Conservation (phyloP, 2,888 invertebrate genomes). For the Sarcophaga caerulescens region DNA sequence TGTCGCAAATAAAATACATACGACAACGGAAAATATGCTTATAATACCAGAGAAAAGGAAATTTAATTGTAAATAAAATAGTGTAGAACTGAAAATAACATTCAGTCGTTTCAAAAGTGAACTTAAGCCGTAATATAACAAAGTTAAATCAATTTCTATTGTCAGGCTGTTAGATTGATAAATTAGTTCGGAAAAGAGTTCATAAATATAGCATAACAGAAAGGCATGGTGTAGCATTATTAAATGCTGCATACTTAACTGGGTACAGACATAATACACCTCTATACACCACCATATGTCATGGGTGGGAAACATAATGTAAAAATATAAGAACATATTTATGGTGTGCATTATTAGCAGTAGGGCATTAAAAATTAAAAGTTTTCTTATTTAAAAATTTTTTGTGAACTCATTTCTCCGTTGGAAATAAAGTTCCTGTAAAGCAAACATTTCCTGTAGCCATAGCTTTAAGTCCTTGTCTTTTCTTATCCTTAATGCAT, state of each 20-base stretch:
- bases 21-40: not conserved
- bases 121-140: not conserved
- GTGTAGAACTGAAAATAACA: not conserved
- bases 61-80: slow-evolving; percentile 7
- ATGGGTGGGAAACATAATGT: fast-evolving
- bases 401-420: not conserved
- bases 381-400: not conserved
- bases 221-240: slow-evolving; percentile 23
- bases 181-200: slow-evolving; percentile 8
- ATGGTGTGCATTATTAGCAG: not conserved
- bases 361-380: not conserved
- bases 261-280: not conserved
- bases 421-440: not conserved
- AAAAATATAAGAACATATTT: not conserved
- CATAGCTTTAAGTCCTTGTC: not conserved
- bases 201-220: not conserved
- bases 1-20: not conserved
- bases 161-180: not conserved
- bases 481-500: not conserved
- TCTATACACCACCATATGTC: not conserved
- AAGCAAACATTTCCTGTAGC: not conserved
- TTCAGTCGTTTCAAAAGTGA: not conserved
- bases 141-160: not conserved
- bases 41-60: slow-evolving; percentile 17
- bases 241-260: slow-evolving; percentile 6